A percentile compares a stretch with the other conserved stretches of the same genome.
Conservation (phyloP, 2,888 invertebrate genomes). For the Diaprepes abbreviatus region DNA sequence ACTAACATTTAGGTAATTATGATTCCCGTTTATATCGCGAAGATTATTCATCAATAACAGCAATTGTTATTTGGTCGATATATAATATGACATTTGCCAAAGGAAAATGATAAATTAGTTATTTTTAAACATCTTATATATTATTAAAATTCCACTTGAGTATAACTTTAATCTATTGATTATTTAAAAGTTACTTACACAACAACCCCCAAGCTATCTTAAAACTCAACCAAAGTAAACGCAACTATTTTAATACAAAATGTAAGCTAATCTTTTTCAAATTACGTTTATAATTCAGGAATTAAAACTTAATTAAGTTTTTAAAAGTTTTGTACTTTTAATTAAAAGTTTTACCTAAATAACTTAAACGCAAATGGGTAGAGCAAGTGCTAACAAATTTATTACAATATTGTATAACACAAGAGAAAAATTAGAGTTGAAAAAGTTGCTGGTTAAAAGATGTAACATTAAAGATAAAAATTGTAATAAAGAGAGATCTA, state of each 20-base stretch:
- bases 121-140: not conserved
- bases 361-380: not conserved
- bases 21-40: too few species aligned
- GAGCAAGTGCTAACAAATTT: not conserved
- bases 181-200: not conserved
- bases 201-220: not conserved
- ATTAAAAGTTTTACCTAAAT: not conserved
- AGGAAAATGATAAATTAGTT: not conserved
- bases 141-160: too few species aligned
- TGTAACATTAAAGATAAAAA: not conserved
- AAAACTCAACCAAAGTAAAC: not conserved
- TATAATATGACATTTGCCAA: too few species aligned
- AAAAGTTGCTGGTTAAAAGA: too few species aligned
- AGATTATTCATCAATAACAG: too few species aligned
- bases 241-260: slow-evolving; percentile 11
- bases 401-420: too few species aligned
- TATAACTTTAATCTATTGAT: not conserved
- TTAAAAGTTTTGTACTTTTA: slow-evolving; percentile 11
- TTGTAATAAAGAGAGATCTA: not conserved
- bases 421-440: too few species aligned
- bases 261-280: slow-evolving; percentile 10
- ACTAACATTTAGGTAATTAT: too few species aligned
- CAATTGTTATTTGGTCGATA: too few species aligned
- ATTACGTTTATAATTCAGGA: slow-evolving; percentile 16
- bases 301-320: slow-evolving; percentile 2